Percentiles rank a stretch among this genome's conserved stretches.
Conservation (phyloP, 2,113 vertebrate species). For the Mustela nigripes region DNA sequence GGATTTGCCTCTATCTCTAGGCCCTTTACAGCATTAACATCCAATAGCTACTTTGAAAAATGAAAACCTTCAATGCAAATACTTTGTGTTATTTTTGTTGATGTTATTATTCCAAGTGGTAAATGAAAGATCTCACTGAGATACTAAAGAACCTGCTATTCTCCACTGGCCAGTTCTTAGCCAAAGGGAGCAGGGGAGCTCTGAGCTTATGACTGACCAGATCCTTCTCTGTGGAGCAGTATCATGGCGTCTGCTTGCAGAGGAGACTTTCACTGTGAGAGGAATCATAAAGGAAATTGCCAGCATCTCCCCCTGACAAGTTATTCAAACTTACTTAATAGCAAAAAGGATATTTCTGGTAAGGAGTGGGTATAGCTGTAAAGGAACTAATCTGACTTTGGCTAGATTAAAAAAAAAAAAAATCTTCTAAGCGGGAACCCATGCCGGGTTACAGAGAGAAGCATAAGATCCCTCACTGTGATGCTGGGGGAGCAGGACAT, state of each 20-base stretch:
- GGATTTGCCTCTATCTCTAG: background rate
- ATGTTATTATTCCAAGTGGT: background rate
- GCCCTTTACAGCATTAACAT: background rate
- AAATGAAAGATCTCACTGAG: background rate
- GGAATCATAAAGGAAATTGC: background rate
- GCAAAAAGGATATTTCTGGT: background rate
- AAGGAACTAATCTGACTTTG: background rate
- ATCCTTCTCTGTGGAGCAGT: background rate
- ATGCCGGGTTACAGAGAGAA: background rate
- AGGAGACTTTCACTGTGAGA: background rate
- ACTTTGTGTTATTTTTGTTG: background rate
- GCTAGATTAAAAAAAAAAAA: background rate
- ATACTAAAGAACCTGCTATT: background rate
- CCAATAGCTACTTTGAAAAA: slow-evolving; percentile 3
- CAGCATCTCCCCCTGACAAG: background rate
- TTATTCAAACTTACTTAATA: background rate
- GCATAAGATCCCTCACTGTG: background rate
- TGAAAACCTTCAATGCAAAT: background rate
- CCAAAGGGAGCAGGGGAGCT: background rate
- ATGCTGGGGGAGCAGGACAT: background rate
- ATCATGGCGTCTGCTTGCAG: background rate
- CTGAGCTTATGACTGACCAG: background rate
- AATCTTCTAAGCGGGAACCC: background rate
- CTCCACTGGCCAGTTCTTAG: background rate
- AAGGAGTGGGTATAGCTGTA: background rate